Evolutionary conservation across 2,113 vertebrate genomes (phyloP), one percentile per base, ranked within the genome.

Genomic region (Pygoscelis antarcticus): DNA sequence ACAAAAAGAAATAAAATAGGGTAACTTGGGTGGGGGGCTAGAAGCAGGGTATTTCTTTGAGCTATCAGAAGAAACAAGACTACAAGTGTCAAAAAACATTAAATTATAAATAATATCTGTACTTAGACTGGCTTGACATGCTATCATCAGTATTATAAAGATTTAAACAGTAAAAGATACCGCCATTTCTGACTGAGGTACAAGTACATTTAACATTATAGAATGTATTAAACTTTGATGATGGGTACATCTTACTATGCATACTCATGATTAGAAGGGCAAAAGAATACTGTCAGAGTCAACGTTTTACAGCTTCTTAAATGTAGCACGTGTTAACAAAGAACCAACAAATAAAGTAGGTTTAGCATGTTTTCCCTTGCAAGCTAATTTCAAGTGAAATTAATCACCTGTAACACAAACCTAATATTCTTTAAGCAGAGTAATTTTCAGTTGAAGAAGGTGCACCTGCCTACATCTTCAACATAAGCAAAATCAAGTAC

Each of bases 381-480:
- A 97, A 98, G 91, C 91, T 95, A 93, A 97, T 96, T 91, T 94
- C 96, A 97, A 98, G 88, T 93, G 80, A 95, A 96, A 95, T 97
- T 95, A 94, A 97, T 96, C 94, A 97, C 92, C 88, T 97, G 95
- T 97, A 97, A 98, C 68, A 95, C 80, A 97, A 91, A 95, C 85
- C 89, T 92, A 97, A 95, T 97, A 97, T 97, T 98, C 79, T 94
- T 97, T 98, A 97, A 96, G 81, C 64, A 94, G 93, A 97, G 72
- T 77, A 93, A 98, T 98, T 98, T 98, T 98, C 94, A 97, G 93
- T 89, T 96, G 97, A 98, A 98, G 96, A 96, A 98, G 96, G 97
- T 98, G 98, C 98, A 99, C 98, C 98, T 99, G 98, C 98, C 98
- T 98, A 98, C 98, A 96, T 98, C 97, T 98, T 98, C 98, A 98